Evolutionary conservation across 64 coral and sea anemone species (phyloP).

Genomic region (Platygyra sinensis): DNA sequence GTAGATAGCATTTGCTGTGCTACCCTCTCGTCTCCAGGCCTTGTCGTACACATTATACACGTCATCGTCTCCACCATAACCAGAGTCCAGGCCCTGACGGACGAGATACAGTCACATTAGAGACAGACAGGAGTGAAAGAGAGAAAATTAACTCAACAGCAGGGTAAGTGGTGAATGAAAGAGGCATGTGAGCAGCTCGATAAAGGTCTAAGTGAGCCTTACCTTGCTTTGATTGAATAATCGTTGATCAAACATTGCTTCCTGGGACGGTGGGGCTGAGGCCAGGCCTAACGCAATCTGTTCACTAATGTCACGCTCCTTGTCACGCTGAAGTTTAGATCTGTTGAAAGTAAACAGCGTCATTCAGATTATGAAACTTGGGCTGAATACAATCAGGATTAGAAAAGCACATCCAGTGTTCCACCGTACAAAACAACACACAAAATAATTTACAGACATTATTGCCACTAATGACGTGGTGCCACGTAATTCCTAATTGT

Average conservation of each 20-base stretch:
- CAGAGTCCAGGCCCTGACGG: slow-evolving; percentile 87
- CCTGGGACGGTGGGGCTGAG: slow-evolving; percentile 73
- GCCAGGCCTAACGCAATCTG: slow-evolving; percentile 96
- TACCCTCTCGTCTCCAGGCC: slow-evolving; percentile 87
- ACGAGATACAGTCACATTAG: neutral
- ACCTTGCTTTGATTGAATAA: slow-evolving; percentile 97
- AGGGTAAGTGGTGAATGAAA: neutral
- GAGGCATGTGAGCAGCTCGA: neutral
- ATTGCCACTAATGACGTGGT: no score
- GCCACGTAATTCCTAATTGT: no score
- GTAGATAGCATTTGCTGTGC: slow-evolving; percentile 90
- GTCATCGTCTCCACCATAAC: slow-evolving; percentile 94
- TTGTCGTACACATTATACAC: slow-evolving; percentile 94
- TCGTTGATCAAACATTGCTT: slow-evolving; percentile 97
- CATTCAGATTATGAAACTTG: no score
- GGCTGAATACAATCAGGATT: no score
- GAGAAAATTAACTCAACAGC: neutral
- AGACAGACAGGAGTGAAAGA: neutral
- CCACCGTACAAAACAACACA: no score
- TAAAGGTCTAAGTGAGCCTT: neutral
- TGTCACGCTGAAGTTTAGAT: slow-evolving; percentile 97
- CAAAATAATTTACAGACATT: no score
- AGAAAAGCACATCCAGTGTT: no score
- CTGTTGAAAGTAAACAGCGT: slow-evolving; percentile 4
- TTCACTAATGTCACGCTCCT: slow-evolving; percentile 98